A percentile compares a stretch with the other conserved stretches of the same genome.
Evolutionary conservation across 2,113 vertebrate species (phyloP).

Genomic region (Phodopus roborovskii): DNA sequence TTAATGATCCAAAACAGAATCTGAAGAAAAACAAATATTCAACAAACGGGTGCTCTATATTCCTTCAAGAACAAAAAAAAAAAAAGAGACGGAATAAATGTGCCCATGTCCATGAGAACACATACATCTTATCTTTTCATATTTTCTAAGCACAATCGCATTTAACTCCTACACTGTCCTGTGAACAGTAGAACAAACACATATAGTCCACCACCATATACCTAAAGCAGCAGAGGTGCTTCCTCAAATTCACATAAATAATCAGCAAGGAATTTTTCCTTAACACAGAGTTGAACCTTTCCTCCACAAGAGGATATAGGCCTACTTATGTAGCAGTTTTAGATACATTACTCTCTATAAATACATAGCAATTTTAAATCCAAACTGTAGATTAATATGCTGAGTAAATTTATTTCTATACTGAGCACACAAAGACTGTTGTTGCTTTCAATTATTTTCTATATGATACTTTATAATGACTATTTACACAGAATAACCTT

Average conservation of each 20-base stretch:
- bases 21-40: background rate
- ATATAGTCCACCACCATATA: background rate
- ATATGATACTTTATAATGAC: background rate
- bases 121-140: background rate
- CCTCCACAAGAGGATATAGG: rapidly evolving
- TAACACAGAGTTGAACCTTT: background rate
- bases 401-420: rapidly evolving
- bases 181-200: background rate
- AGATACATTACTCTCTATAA: background rate
- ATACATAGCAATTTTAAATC: background rate
- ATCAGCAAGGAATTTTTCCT: background rate
- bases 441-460: background rate
- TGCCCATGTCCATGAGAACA: background rate
- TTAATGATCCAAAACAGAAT: constrained; percentile 2
- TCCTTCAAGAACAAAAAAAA: background rate
- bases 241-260: background rate
- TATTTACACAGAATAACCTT: background rate
- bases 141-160: background rate
- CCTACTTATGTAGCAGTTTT: background rate
- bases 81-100: background rate
- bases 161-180: background rate
- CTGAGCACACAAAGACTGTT: too few species aligned
- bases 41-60: background rate
- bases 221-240: background rate
- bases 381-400: background rate